Evolutionary conservation across 1,140 invertebrate genomes (phyloP).

Genomic region (Triops longicaudatus): DNA sequence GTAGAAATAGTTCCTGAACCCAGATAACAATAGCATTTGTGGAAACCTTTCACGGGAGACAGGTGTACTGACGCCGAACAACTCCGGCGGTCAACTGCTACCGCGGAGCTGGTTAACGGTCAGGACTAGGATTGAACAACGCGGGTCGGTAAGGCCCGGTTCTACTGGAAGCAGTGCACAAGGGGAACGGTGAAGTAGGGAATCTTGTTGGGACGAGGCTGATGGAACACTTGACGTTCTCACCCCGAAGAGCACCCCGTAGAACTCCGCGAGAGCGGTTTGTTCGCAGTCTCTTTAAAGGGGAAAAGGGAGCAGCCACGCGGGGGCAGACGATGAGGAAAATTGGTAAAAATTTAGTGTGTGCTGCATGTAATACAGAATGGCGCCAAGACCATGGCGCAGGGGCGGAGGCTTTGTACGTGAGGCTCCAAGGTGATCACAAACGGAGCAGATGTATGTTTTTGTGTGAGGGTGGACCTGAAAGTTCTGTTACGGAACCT

Average conservation of each 20-base stretch:
- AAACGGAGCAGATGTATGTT: neutral
- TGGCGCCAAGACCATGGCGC: neutral
- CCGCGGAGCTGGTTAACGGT: neutral
- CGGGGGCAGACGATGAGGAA: neutral
- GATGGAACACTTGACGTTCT: neutral
- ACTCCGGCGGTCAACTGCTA: neutral
- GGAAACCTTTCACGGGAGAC: neutral
- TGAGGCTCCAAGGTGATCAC: neutral
- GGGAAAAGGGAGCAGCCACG: neutral
- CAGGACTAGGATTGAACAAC: neutral
- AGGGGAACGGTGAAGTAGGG: neutral
- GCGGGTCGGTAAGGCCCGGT: neutral
- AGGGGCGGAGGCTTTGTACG: neutral
- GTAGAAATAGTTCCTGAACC: too few species aligned
- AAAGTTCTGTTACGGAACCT: neutral
- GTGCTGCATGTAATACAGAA: neutral
- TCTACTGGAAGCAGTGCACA: neutral
- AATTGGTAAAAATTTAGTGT: neutral
- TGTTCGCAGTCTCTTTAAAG: constrained; percentile 11
- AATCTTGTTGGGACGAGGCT: neutral
- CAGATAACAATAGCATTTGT: too few species aligned
- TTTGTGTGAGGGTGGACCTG: neutral
- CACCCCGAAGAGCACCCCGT: neutral
- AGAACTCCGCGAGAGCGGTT: neutral
- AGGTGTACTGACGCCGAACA: neutral